Evolutionary conservation across 2,888 invertebrate genomes (phyloP).

Genomic region (Andrena minutula): DNA sequence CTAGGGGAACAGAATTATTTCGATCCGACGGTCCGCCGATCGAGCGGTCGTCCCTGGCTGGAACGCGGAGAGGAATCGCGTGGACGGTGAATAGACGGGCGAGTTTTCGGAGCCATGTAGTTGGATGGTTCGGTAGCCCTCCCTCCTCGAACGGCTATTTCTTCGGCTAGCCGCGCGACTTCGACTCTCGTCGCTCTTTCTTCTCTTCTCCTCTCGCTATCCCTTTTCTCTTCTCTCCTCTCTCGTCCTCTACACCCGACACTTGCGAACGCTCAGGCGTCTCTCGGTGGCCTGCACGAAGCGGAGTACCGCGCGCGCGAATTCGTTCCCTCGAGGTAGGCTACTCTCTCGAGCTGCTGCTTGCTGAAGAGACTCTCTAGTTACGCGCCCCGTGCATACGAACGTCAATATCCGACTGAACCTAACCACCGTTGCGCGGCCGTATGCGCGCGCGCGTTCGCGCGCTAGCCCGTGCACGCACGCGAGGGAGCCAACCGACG

Average conservation of each 20-base stretch:
- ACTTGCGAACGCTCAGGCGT: background rate
- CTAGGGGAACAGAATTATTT: conserved; percentile 32
- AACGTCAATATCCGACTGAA: conserved; percentile 81
- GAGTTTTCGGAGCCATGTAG: conserved; percentile 54
- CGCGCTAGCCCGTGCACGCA: conserved; percentile 35
- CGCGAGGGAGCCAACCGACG: conserved; percentile 54
- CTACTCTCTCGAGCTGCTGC: background rate
- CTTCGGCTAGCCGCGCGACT: background rate
- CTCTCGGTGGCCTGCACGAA: background rate
- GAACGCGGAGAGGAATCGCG: conserved; percentile 36
- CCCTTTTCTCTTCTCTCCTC: too few species aligned
- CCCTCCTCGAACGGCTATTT: conserved; percentile 41
- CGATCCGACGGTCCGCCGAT: conserved; percentile 21
- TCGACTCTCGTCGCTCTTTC: background rate
- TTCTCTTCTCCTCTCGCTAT: background rate
- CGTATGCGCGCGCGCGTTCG: conserved; percentile 64
- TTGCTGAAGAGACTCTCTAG: conserved; percentile 22
- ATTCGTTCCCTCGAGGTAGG: conserved; percentile 18
- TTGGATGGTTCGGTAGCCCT: conserved; percentile 12
- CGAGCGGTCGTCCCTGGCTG: conserved; percentile 8
- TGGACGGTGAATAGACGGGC: conserved; percentile 42
- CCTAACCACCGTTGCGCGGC: conserved; percentile 61
- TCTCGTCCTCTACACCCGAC: too few species aligned
- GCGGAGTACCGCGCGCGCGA: conserved; percentile 32
- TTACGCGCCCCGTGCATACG: conserved; percentile 72